Base-by-base conservation (phyloP, 2,797 vertebrate species). In the Glossophaga mutica region DNA sequence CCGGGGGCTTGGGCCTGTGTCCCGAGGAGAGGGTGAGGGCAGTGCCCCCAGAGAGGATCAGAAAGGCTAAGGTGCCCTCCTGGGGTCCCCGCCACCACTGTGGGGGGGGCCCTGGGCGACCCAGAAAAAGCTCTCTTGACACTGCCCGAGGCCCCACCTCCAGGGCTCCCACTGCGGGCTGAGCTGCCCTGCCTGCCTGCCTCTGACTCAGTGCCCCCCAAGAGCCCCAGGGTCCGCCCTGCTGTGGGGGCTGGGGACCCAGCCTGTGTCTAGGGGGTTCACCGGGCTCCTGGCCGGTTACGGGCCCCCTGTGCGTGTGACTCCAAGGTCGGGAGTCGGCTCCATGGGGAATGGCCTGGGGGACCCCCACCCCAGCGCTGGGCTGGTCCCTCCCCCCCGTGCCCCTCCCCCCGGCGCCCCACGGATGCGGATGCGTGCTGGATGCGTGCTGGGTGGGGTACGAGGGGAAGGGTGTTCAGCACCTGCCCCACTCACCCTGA, bases 401-500 rank as follows among this genome's bases (percentile, higher is more conserved):
- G 50, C 22, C 16, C 21, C 29, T 32, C 6, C 3, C 9, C 55
- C 24, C 1, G 22, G 8, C 11, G 24, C 50, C 65, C 34, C 3
- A 8, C 9, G 10, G 62, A 19, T 0, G 0, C 3, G 29, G 62
- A 15, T 0, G 0, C 3, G 29, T 11, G 52, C 21, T 0, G 0
- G 11, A 57, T 0, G 1, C 48, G 37, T 19, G 39, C 26, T 32
- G 50, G 39, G 42, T 6, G 2, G 29, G 24, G 2, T 7, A 2
- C 1, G 8, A 29, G 9, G 32, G 16, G 12, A 2, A 0, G 22
- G 18, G n/a, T n/a, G 34, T 15, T 29, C 21, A 4, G 74, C 9
- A 22, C 42, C 32, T 6, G 14, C 34, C n/a, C 37, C 19, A 79
- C 99, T 99, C 97, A 99, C 99, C 99, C 98, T 1, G 98, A 93